Percentiles rank a stretch among this genome's conserved stretches.
Conservation (phyloP, 2,888 invertebrate species). For the Xiphydria camelus region DNA sequence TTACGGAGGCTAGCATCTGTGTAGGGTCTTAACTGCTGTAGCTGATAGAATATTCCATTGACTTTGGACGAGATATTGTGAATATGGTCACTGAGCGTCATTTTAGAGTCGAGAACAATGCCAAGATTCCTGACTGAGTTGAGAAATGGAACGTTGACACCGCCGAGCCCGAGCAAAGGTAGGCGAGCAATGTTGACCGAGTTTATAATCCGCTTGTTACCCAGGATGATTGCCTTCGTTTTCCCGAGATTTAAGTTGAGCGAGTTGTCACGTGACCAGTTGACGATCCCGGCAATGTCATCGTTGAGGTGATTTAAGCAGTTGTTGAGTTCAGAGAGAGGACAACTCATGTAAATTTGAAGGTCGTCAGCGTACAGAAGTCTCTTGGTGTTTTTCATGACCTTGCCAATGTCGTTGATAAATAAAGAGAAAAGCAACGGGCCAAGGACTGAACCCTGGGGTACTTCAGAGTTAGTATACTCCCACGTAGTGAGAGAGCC, state of each 20-base stretch:
- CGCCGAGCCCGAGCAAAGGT: no score
- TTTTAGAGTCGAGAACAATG: no score
- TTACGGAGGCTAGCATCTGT: no score
- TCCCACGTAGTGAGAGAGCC: background rate
- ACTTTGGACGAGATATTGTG: no score
- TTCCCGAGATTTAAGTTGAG: background rate
- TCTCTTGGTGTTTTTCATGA: background rate
- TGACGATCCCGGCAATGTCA: background rate
- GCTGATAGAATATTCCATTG: no score
- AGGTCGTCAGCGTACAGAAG: constrained; percentile 3
- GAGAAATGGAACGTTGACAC: no score
- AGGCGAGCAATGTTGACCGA: no score
- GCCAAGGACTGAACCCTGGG: background rate
- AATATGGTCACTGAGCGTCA: no score
- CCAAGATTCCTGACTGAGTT: no score
- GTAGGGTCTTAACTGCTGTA: no score
- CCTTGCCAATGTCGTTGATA: background rate
- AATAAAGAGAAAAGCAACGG: background rate
- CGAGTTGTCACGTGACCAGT: background rate
- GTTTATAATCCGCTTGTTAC: no score
- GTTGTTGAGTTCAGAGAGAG: background rate
- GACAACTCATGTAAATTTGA: background rate
- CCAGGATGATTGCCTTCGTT: no score
- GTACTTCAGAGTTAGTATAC: background rate
- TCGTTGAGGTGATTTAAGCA: background rate